These are phyloP conservation scores for Argyra leucocephala DNA, from an alignment of 2,888 invertebrate genomes.

Conservation along the genomic window DNA sequence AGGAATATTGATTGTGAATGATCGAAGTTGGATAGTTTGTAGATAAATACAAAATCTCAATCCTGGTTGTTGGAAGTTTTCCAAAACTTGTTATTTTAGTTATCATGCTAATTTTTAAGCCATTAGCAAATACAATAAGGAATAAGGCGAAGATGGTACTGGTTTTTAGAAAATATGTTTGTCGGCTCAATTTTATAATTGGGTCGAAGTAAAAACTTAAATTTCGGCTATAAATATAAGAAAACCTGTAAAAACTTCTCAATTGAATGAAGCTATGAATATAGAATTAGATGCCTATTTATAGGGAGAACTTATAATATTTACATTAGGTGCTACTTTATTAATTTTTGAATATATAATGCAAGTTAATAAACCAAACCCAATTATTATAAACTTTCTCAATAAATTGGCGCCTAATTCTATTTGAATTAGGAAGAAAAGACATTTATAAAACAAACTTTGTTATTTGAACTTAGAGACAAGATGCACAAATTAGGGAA, in stretches of 20 bases:
- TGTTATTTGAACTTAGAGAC: constrained; percentile 65
- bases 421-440: constrained; percentile 60
- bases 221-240: constrained; percentile 91
- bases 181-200: constrained; percentile 90
- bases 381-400: neutral
- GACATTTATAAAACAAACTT: constrained; percentile 52
- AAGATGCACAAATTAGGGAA: constrained; percentile 70
- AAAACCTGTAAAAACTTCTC: constrained; percentile 71
- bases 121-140: constrained; percentile 75
- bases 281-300: constrained; percentile 90
- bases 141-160: constrained; percentile 73
- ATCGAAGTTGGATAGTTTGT: too few relatives aligned
- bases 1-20: too few relatives aligned
- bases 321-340: constrained; percentile 69
- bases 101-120: constrained; percentile 83
- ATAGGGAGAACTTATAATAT: constrained; percentile 83
- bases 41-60: too few relatives aligned
- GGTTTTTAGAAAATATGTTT: constrained; percentile 79
- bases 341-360: constrained; percentile 72
- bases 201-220: constrained; percentile 85
- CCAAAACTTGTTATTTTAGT: constrained; percentile 74
- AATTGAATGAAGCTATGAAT: constrained; percentile 81
- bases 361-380: constrained; percentile 43
- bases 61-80: constrained; percentile 77
- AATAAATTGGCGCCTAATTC: neutral